Evolutionary conservation across 2,113 vertebrate genomes (phyloP), one percentile per base, ranked within the genome.

Genomic region (Phyllostomus hastatus): DNA sequence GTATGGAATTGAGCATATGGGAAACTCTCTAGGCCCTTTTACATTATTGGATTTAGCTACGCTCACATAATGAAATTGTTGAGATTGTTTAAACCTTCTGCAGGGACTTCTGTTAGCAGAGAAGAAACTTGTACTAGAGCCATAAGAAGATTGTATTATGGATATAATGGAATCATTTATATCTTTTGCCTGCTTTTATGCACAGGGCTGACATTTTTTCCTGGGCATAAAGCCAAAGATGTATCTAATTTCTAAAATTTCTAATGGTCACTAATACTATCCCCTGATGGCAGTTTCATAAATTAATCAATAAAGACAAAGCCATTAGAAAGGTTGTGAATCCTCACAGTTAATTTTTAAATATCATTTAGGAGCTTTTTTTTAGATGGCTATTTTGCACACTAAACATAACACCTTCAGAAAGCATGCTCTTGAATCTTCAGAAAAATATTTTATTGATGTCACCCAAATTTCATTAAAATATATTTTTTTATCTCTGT

Each of bases 51-150:
- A 97, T 98, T 97, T 97, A 96, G 94, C 94, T 93, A 59, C n/a
- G 75, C 94, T 97, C 97, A 94, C 97, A 97, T 97, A 97, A 98
- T 97, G 96, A 95, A 97, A 97, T 97, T 97, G 97, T 97, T 95
- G 97, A 95, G 97, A 96, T 97, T 96, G 96, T 97, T 97, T 95
- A 97, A 97, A 96, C 97, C 97, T 97, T 97, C 97, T 97, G 97
- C 97, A 76, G 96, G 92, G 97, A 94, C 97, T 97, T 97, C 97
- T 97, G 97, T 97, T 98, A 97, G 97, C 95, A 96, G 89, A 95
- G 94, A 89, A 93, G 96, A 90, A 97, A 92, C 94, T 96, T 98
- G 97, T 96, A 96, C 97, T 94, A 95, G 91, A 96, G 97, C 97
- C 97, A 98, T 97, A 96, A 95, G 97, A 96, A 97, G 96, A 97